These are phyloP conservation scores for Crax fasciolata DNA, from an alignment of 2,797 vertebrate genomes.

Conservation along the genomic window DNA sequence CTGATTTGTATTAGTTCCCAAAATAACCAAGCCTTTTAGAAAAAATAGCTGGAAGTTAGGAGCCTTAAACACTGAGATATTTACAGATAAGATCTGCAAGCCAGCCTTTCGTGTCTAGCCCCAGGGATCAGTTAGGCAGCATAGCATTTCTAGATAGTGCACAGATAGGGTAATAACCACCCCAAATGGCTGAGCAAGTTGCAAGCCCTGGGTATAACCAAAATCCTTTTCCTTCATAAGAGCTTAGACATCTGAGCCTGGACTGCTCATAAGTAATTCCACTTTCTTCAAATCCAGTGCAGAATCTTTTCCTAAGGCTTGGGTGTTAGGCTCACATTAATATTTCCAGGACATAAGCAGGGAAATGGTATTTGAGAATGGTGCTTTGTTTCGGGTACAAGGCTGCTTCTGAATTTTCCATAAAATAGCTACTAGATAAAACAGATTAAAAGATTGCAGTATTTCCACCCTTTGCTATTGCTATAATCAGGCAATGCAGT, in stretches of 20 bases:
- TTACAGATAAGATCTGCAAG: neutral
- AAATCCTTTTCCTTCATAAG: neutral
- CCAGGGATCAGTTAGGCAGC: neutral
- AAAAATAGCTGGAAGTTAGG: neutral
- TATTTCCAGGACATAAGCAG: neutral
- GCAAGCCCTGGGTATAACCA: neutral
- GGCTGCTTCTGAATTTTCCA: neutral
- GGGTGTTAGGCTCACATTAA: neutral
- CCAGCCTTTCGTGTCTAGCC: neutral
- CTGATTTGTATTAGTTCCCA: accelerated
- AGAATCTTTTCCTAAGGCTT: neutral
- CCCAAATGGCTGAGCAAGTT: neutral
- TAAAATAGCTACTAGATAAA: neutral
- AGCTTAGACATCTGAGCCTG: neutral
- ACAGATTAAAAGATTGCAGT: neutral
- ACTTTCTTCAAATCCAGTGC: neutral
- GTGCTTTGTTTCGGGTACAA: neutral
- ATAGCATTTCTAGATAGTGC: neutral
- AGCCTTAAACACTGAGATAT: neutral
- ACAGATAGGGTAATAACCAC: neutral
- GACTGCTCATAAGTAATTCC: neutral
- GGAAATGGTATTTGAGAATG: neutral
- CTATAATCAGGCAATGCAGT: neutral
- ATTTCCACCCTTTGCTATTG: neutral
- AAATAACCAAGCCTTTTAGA: neutral